Evolutionary conservation across 2,113 vertebrate genomes (phyloP), one percentile per base, ranked within the genome.

Genomic region (Scatophagus argus): DNA sequence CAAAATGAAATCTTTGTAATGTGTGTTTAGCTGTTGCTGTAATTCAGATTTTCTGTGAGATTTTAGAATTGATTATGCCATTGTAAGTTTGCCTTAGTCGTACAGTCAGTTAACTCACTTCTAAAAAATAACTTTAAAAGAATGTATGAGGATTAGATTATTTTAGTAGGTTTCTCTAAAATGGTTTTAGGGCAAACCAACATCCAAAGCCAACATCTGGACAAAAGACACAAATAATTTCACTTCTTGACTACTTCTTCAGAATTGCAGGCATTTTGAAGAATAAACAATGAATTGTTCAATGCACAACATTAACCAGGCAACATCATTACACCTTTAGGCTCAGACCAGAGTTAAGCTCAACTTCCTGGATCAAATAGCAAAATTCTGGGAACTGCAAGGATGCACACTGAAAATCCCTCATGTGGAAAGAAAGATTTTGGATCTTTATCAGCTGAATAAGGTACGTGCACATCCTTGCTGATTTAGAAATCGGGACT

Each of bases 351-450:
- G 98, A 79, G 98, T 99, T 32, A 99, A 98, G 84, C 93, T 99
- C 83, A 99, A 99, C 91, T 99, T 99, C 88, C 90, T 99, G 92
- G 98, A 99, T 92, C 97, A 98, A 96, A 99, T 99, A 72, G 97
- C 98, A 3, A 99, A 99, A 88, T 99, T 99, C 90, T 99, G 98
- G 98, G 98, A 99, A 82, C 94, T 99, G 54, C 98, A 99, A 84
- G 98, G 98, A 86, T 99, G 97, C 77, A 96, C 97, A 0, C 85
- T 99, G 90, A 99, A 99, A 95, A 99, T 99, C 82, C 98, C 98
- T 56, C 97, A 99, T 0, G 97, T 99, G 67, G 98, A 99, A 85
- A 96, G 97, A 85, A 99, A 98, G 92, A 98, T 97, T 86, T 89
- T 99, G 88, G 97, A 99, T 90, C 95, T 99, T 62, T 99, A 98